Evolutionary conservation across 2,113 vertebrate species (phyloP).

Genomic region (Hyperopisus bebe): DNA sequence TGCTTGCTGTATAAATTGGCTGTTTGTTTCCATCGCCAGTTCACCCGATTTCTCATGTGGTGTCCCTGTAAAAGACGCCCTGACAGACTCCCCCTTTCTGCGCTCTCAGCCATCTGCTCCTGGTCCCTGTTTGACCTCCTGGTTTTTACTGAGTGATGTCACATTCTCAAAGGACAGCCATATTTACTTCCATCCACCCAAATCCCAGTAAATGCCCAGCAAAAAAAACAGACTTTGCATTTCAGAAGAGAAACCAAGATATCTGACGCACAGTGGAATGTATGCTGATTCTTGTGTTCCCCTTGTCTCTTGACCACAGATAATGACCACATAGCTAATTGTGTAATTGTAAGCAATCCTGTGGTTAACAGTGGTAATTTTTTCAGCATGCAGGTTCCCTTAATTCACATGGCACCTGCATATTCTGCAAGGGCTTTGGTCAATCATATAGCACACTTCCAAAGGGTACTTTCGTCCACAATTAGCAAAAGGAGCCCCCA

Average conservation of each 20-base stretch:
- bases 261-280: neutral
- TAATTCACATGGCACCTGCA: neutral
- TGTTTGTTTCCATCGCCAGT: neutral
- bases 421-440: neutral
- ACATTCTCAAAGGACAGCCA: neutral
- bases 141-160: neutral
- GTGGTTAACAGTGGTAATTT: neutral
- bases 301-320: neutral
- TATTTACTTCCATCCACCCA: neutral
- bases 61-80: neutral
- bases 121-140: neutral
- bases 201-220: neutral
- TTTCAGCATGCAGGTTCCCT: neutral
- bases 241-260: neutral
- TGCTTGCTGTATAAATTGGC: neutral
- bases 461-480: neutral
- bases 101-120: neutral
- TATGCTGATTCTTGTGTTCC: neutral
- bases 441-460: neutral
- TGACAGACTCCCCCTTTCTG: neutral
- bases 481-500: neutral
- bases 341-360: neutral
- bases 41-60: neutral
- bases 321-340: neutral
- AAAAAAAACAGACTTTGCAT: neutral